Conservation (phyloP, 2,888 invertebrate species). For the Branchipolynoe longqiensis region DNA sequence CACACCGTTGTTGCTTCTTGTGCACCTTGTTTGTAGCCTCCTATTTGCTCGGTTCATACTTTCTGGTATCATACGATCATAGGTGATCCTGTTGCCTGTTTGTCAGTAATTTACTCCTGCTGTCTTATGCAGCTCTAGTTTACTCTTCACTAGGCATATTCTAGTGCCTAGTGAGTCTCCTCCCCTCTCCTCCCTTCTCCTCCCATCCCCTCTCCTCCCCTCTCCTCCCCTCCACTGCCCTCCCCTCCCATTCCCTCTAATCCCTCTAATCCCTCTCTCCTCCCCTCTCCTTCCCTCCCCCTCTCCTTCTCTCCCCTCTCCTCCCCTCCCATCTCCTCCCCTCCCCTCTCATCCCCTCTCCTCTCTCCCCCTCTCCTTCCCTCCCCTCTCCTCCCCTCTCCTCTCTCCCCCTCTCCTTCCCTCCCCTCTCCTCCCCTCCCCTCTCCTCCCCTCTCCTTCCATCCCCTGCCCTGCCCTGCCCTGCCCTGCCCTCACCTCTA, state of each 20-base stretch:
- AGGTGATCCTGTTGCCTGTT: too few species aligned
- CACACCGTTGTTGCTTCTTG: too few species aligned
- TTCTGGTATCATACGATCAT: too few species aligned
- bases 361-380: background rate
- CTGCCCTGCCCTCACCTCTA: background rate
- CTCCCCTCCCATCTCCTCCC: background rate
- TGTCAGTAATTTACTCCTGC: too few species aligned
- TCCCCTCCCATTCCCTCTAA: background rate
- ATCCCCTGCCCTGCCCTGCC: background rate
- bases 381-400: background rate
- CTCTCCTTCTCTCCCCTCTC: background rate
- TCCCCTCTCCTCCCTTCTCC: background rate
- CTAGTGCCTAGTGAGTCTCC: too few species aligned
- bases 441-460: background rate
- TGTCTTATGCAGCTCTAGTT: too few species aligned
- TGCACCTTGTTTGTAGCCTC: too few species aligned
- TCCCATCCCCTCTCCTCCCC: background rate
- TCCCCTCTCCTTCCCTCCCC: background rate
- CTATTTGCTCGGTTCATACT: too few species aligned
- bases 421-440: background rate
- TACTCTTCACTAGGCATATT: too few species aligned
- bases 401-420: background rate
- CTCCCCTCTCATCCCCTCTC: background rate
- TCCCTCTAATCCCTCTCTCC: background rate
- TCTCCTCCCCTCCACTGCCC: background rate